Evolutionary conservation across 2,888 invertebrate genomes (phyloP).

Genomic region (Clivina fossor): DNA sequence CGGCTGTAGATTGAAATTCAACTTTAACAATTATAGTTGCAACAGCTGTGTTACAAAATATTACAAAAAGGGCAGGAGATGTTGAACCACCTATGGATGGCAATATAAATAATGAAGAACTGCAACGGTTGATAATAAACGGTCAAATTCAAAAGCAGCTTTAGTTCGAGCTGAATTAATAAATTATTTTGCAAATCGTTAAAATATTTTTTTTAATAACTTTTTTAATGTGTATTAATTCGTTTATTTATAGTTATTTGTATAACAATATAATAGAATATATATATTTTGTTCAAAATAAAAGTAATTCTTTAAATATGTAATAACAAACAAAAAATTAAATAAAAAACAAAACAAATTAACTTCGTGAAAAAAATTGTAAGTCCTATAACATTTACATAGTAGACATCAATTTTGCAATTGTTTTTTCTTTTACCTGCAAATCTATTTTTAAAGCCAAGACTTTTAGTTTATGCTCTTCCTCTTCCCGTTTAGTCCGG

Average conservation of each 20-base stretch:
- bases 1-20: slow-evolving; percentile 1
- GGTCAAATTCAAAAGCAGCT: neutral
- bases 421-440: slow-evolving; percentile 1
- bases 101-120: neutral
- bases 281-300: too few species aligned
- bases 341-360: too few species aligned
- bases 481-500: neutral
- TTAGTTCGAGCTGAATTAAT: too few species aligned
- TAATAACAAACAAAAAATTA: too few species aligned
- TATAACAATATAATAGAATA: too few species aligned
- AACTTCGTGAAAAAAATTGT: too few species aligned
- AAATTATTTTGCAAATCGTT: too few species aligned
- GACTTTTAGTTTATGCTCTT: neutral
- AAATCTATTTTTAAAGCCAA: neutral
- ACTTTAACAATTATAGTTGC: neutral
- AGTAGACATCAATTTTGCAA: neutral
- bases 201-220: too few species aligned
- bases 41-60: slow-evolving; percentile 3
- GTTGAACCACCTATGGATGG: neutral
- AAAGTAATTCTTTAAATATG: too few species aligned
- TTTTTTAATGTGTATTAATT: too few species aligned
- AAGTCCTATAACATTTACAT: neutral
- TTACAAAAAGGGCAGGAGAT: neutral
- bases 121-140: neutral
- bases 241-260: too few species aligned